Evolutionary conservation across 2,113 vertebrate species (phyloP).

Genomic region (Peromyscus maniculatus): DNA sequence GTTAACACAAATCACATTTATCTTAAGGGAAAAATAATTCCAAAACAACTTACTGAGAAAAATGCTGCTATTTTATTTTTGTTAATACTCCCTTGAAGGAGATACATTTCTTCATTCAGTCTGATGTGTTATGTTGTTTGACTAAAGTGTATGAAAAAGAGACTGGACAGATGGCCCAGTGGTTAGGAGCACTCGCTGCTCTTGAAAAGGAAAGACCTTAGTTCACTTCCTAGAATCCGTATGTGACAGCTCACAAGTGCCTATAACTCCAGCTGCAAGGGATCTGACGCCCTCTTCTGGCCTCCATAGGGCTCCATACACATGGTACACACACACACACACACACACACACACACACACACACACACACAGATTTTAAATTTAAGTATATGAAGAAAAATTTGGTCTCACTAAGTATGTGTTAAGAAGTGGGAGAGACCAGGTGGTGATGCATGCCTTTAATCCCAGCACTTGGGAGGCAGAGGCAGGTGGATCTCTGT

Average conservation of each 20-base stretch:
- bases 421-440: background rate
- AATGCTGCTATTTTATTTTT: conserved; percentile 37
- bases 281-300: background rate
- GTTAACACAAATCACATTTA: conserved; percentile 43
- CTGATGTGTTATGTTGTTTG: conserved; percentile 3
- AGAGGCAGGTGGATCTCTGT: no score
- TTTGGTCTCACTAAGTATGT: background rate
- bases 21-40: background rate
- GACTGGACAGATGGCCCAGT: background rate
- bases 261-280: background rate
- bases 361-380: background rate
- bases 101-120: background rate
- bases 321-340: background rate
- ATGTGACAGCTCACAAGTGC: background rate
- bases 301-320: background rate
- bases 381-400: conserved; percentile 19
- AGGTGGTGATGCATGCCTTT: no score
- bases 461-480: no score
- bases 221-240: background rate
- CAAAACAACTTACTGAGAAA: background rate
- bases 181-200: background rate
- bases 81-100: background rate
- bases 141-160: background rate
- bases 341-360: no score
- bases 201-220: background rate